Percentiles rank a stretch among this genome's conserved stretches.
Evolutionary conservation across 1,140 invertebrate species (phyloP).

Genomic region (Pseudachorutes palmiensis): DNA sequence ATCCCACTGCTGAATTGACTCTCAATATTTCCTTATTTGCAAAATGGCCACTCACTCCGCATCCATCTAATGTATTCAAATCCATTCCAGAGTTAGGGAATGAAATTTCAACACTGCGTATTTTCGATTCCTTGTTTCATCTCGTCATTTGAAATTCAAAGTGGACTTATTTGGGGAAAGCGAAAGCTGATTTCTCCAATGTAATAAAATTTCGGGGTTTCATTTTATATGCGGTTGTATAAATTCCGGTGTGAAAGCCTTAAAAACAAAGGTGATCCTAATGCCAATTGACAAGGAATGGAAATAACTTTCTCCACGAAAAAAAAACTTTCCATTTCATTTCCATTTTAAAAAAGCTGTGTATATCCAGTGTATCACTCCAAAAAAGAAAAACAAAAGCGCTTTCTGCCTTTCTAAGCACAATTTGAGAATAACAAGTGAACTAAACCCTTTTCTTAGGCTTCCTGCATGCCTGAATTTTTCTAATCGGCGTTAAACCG

Average conservation of each 20-base stretch:
- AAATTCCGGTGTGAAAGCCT: neutral
- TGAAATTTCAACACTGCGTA: neutral
- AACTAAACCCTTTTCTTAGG: no score
- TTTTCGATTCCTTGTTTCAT: no score
- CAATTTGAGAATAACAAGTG: no score
- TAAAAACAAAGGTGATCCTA: neutral
- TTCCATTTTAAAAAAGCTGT: neutral
- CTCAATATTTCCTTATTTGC: neutral
- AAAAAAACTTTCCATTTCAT: neutral
- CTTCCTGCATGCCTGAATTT: no score
- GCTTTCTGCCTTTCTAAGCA: neutral
- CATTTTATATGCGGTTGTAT: no score
- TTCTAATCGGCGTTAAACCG: no score
- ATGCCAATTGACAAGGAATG: neutral
- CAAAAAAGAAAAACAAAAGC: neutral
- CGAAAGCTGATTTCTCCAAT: neutral
- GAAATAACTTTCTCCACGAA: neutral
- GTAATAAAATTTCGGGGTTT: neutral
- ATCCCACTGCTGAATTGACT: neutral
- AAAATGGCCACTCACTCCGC: neutral
- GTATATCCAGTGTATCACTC: no score
- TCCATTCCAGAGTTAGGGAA: neutral
- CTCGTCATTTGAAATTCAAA: conserved; percentile 3
- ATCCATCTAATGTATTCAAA: neutral
- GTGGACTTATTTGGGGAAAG: neutral